These are phyloP conservation scores for Steromphala cineraria DNA, from an alignment of 2,888 invertebrate species.

Conservation along the genomic window DNA sequence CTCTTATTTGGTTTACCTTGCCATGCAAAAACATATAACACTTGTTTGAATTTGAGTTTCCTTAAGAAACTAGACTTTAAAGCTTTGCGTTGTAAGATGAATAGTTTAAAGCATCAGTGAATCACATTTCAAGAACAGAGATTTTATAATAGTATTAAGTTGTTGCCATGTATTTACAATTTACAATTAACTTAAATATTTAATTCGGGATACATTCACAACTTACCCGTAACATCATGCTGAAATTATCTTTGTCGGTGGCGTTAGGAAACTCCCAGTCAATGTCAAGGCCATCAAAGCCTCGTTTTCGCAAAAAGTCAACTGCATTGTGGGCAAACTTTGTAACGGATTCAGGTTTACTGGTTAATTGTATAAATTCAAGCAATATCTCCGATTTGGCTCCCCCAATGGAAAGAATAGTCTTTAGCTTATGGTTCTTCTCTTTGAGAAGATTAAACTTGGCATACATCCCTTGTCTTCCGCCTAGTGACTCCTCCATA, in stretches of 20 bases:
- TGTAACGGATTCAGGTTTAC: not conserved
- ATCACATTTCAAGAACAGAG: no score
- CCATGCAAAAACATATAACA: no score
- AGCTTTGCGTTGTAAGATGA: no score
- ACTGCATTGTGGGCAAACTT: slow-evolving; percentile 1
- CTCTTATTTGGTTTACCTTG: no score
- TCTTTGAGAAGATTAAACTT: slow-evolving; percentile 14
- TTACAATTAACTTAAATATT: no score
- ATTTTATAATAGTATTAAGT: no score
- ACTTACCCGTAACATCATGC: slow-evolving; percentile 4
- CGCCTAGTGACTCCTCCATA: not conserved
- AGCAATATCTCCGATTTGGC: not conserved
- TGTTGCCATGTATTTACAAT: no score
- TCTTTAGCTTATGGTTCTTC: not conserved
- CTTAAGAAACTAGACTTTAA: no score
- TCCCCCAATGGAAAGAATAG: slow-evolving; percentile 18
- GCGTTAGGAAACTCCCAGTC: slow-evolving; percentile 24
- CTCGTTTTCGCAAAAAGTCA: slow-evolving; percentile 15
- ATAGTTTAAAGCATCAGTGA: no score
- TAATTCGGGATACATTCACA: no score
- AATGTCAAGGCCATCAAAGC: slow-evolving; percentile 24
- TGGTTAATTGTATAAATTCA: not conserved
- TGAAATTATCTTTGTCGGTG: not conserved
- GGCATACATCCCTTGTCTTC: not conserved
- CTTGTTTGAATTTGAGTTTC: no score